Conservation (phyloP, 2,797 vertebrate species). For the Bryconaethiops microstoma region DNA sequence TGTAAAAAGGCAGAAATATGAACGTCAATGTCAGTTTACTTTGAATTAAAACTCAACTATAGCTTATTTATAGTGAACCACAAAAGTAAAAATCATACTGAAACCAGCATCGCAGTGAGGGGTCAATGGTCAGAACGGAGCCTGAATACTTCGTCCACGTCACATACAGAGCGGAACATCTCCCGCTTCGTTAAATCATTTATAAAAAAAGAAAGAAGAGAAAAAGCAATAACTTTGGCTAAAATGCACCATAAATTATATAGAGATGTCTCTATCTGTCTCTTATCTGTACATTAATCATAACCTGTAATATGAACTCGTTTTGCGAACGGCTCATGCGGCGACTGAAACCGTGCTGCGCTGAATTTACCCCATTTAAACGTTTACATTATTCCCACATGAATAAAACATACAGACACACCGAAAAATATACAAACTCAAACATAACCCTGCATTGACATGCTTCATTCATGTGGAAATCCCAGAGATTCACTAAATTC, state of each 20-base stretch:
- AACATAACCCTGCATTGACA: no score
- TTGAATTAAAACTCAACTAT: background rate
- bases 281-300: background rate
- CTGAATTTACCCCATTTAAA: background rate
- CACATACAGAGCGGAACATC: no score
- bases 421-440: no score
- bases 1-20: background rate
- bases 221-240: background rate
- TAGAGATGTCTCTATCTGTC: background rate
- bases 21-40: background rate
- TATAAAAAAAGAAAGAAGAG: background rate
- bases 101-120: background rate
- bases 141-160: background rate
- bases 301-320: background rate
- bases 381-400: background rate
- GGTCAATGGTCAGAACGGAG: background rate
- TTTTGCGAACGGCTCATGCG: no score
- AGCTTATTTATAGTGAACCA: constrained; percentile 3
- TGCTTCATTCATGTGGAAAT: no score
- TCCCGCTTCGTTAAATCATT: background rate
- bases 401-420: background rate
- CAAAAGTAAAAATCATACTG: background rate
- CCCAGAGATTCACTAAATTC: no score
- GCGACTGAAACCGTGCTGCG: no score
- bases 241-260: background rate